Conservation (phyloP, 2,888 invertebrate genomes). For the Smittia aterrima region DNA sequence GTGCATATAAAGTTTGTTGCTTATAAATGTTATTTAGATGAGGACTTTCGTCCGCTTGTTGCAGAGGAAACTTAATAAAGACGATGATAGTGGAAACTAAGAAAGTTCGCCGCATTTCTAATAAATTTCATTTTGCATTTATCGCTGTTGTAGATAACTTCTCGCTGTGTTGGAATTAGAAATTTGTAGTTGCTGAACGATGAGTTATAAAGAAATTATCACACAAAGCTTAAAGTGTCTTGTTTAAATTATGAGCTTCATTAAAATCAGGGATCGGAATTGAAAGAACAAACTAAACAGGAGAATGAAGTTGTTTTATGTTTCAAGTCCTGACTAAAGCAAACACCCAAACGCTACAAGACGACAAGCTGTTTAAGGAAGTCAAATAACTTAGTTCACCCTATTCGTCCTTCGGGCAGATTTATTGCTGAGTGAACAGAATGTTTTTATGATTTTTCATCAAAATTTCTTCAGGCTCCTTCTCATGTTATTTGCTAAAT, state of each 20-base stretch:
- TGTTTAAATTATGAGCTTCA: not conserved
- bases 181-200: not conserved
- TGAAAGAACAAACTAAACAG: too few relatives aligned
- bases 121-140: too few relatives aligned
- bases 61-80: not conserved
- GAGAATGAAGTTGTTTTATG: too few relatives aligned
- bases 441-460: constrained; percentile 20
- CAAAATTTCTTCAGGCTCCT: not conserved
- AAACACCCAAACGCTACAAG: not conserved
- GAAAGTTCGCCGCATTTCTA: too few relatives aligned
- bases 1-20: not conserved
- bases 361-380: not conserved
- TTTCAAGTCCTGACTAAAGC: too few relatives aligned
- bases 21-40: not conserved
- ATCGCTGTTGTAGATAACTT: too few relatives aligned
- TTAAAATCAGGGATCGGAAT: too few relatives aligned
- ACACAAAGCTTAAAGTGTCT: not conserved
- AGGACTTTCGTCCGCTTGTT: constrained; percentile 1
- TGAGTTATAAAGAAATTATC: not conserved
- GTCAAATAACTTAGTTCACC: not conserved
- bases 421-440: constrained; percentile 12
- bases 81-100: too few relatives aligned
- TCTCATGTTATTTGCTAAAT: not conserved
- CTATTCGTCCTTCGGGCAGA: not conserved
- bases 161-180: too few relatives aligned